A percentile compares a stretch with the other conserved stretches of the same genome.
These are phyloP conservation scores for Pycnomerus fuliginosus DNA, from an alignment of 2,888 invertebrate species.

Conservation along the genomic window DNA sequence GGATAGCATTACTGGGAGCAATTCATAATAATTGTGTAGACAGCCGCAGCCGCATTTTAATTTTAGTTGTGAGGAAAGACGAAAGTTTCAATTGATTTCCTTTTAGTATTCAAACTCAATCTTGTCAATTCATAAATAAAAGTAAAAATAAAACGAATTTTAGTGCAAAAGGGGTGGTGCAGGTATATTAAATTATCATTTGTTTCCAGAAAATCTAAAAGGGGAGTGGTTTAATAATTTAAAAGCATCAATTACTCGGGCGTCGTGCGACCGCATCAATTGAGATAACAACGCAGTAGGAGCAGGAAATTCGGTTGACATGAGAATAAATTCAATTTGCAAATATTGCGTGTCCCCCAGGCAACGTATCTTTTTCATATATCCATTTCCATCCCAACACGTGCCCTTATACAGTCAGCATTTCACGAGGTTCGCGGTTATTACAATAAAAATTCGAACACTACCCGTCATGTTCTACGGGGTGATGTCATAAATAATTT, in stretches of 20 bases:
- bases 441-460: constrained; percentile 44
- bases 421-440: constrained; percentile 46
- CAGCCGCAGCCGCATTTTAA: too few species aligned
- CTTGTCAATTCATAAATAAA: too few species aligned
- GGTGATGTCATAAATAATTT: constrained; percentile 46
- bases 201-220: neutral
- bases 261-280: constrained; percentile 10
- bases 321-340: constrained; percentile 45
- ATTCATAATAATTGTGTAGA: too few species aligned
- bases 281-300: constrained; percentile 13
- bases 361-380: constrained; percentile 44
- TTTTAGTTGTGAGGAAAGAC: too few species aligned
- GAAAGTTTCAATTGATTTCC: too few species aligned
- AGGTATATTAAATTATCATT: too few species aligned
- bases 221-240: constrained; percentile 6
- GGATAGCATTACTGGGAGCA: too few species aligned
- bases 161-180: constrained; percentile 1
- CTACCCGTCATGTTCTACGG: constrained; percentile 37
- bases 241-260: constrained; percentile 9
- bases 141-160: too few species aligned
- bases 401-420: constrained; percentile 44
- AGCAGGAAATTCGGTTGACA: constrained; percentile 25
- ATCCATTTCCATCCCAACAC: constrained; percentile 44
- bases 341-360: constrained; percentile 41
- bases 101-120: too few species aligned